These are phyloP conservation scores for Phaethornis superciliosus DNA, from an alignment of 2,113 vertebrate species.

Conservation along the genomic window DNA sequence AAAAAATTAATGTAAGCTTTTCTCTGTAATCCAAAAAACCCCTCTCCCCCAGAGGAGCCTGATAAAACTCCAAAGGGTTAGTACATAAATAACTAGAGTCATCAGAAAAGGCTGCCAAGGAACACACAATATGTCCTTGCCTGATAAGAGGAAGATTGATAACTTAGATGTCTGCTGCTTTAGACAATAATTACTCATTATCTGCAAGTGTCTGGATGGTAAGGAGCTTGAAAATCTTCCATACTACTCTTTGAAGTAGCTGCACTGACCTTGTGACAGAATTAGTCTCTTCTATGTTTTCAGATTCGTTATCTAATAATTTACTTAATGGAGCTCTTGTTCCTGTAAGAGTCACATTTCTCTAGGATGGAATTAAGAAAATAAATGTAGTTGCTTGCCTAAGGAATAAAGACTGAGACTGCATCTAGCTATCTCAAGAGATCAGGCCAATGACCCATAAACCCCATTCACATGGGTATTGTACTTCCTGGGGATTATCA, in stretches of 20 bases:
- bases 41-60: background rate
- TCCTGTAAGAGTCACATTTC: background rate
- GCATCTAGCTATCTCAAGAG: background rate
- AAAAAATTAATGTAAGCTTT: background rate
- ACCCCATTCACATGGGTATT: background rate
- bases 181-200: conserved; percentile 47
- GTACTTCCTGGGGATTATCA: background rate
- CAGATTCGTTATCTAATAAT: conserved; percentile 42
- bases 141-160: conserved; percentile 34
- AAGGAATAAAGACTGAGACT: background rate
- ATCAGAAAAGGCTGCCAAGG: background rate
- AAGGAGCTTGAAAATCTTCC: conserved; percentile 20
- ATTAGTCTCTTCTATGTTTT: conserved; percentile 33
- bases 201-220: background rate
- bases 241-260: conserved; percentile 16
- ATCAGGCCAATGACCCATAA: background rate
- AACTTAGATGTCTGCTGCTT: conserved; percentile 31
- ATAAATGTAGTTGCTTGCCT: background rate
- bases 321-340: conserved; percentile 12
- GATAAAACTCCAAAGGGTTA: background rate
- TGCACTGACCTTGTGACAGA: conserved; percentile 21
- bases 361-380: background rate
- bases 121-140: conserved; percentile 1
- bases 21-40: background rate
- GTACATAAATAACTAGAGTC: background rate